Percentiles rank a stretch among this genome's conserved stretches.
phyloP scores from a whole-genome alignment of 2,888 invertebrate species.

The Cynaeus angustus region DNA sequence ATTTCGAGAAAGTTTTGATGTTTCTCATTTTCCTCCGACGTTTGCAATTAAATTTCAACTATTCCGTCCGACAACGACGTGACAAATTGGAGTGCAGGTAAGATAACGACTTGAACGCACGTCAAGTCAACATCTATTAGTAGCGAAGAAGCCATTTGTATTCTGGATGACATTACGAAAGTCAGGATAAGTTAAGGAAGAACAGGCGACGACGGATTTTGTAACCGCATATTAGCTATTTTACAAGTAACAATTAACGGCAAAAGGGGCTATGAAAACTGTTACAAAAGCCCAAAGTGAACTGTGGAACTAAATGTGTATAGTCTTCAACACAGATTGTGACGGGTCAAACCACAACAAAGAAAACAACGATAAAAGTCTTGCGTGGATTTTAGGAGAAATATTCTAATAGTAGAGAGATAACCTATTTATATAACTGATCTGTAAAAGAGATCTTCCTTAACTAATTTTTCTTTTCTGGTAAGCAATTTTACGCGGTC shows the following conservation, averaged over 20 bases:
- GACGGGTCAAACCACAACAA: too few relatives aligned
- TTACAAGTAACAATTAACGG: background rate
- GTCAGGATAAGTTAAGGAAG: slow-evolving; percentile 20
- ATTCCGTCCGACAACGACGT: slow-evolving; percentile 39
- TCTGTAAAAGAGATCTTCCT: too few relatives aligned
- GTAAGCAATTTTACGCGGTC: too few relatives aligned
- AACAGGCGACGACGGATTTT: slow-evolving; percentile 6
- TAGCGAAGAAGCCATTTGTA: slow-evolving; percentile 54
- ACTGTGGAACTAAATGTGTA: too few relatives aligned
- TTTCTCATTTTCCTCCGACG: slow-evolving; percentile 43
- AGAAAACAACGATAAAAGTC: too few relatives aligned
- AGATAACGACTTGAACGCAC: slow-evolving; percentile 52
- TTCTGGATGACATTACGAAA: slow-evolving; percentile 48
- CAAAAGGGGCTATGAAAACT: too few relatives aligned
- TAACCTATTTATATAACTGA: too few relatives aligned
- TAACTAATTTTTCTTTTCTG: too few relatives aligned
- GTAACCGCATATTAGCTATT: slow-evolving; percentile 2
- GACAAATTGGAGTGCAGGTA: slow-evolving; percentile 49
- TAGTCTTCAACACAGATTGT: too few relatives aligned
- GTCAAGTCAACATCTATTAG: slow-evolving; percentile 55
- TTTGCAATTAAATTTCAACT: slow-evolving; percentile 48
- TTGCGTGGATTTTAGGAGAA: too few relatives aligned
- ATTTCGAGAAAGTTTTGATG: slow-evolving; percentile 39
- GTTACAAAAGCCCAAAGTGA: too few relatives aligned
- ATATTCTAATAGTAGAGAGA: too few relatives aligned